Evolutionary conservation across 2,113 vertebrate species (phyloP).

Genomic region (Strigops habroptila): DNA sequence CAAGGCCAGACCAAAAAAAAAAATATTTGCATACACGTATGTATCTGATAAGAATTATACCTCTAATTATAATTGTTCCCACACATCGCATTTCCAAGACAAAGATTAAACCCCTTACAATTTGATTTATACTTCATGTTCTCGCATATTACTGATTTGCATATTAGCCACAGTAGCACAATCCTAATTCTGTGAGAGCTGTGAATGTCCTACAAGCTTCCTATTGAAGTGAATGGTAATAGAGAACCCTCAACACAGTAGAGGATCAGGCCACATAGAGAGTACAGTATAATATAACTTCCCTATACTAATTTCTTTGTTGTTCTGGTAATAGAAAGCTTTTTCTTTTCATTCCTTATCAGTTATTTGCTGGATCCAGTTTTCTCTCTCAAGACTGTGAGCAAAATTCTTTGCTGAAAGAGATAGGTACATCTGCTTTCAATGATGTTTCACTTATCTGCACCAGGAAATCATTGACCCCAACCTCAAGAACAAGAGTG

Average conservation of each 20-base stretch:
- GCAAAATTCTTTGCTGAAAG: background rate
- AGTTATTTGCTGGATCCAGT: background rate
- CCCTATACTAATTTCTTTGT: background rate
- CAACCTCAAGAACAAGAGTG: background rate
- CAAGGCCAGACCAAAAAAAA: background rate
- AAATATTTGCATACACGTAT: background rate
- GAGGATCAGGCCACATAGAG: background rate
- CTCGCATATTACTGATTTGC: background rate
- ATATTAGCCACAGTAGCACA: background rate
- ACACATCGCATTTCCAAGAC: background rate
- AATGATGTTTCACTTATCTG: background rate
- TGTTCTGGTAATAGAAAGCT: background rate
- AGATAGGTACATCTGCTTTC: background rate
- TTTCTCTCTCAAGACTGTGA: background rate
- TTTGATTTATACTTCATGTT: background rate
- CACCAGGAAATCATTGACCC: background rate
- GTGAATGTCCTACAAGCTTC: background rate
- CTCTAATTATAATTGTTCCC: background rate
- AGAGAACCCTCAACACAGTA: background rate
- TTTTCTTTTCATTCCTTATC: background rate
- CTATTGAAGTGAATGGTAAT: background rate
- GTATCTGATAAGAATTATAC: background rate
- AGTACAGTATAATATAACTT: background rate
- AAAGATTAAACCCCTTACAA: background rate
- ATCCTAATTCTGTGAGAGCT: background rate